A percentile compares a stretch with the other conserved stretches of the same genome.
phyloP scores from a whole-genome alignment of 2,113 vertebrate species.

The Hydrolagus affinis region DNA sequence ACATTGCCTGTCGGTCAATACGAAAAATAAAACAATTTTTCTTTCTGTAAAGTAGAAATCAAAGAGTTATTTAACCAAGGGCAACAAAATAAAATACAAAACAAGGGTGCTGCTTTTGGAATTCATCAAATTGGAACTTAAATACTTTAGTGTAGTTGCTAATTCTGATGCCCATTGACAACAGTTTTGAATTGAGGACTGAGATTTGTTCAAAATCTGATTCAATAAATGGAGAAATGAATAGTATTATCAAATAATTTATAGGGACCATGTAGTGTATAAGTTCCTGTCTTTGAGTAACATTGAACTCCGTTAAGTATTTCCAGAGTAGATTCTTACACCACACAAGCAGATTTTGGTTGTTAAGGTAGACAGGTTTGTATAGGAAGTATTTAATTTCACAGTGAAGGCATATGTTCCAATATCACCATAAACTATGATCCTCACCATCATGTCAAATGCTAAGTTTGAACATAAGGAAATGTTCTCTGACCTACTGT shows the following conservation, averaged over 20 bases:
- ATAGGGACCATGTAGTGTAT: not conserved
- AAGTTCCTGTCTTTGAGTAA: not conserved
- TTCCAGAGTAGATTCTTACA: not conserved
- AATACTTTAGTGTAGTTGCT: not conserved
- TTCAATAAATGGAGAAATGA: not conserved
- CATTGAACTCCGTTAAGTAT: not conserved
- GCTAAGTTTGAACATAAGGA: not conserved
- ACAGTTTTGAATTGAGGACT: not conserved
- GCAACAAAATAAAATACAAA: not conserved
- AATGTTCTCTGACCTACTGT: not conserved
- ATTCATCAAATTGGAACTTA: not conserved
- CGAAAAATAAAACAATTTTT: not conserved
- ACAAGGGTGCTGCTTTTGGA: too few relatives aligned
- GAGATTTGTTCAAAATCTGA: not conserved
- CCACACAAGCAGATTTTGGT: not conserved
- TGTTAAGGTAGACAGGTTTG: not conserved
- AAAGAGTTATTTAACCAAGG: not conserved
- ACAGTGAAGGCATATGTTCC: not conserved
- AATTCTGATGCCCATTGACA: not conserved
- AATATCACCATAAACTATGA: not conserved
- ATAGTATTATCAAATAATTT: not conserved
- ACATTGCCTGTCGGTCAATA: not conserved
- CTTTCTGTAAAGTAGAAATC: not conserved
- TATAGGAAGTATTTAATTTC: not conserved
- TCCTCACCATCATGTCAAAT: not conserved